phyloP scores from a whole-genome alignment of 64 coral and sea anemone species.

The Platygyra sinensis region DNA sequence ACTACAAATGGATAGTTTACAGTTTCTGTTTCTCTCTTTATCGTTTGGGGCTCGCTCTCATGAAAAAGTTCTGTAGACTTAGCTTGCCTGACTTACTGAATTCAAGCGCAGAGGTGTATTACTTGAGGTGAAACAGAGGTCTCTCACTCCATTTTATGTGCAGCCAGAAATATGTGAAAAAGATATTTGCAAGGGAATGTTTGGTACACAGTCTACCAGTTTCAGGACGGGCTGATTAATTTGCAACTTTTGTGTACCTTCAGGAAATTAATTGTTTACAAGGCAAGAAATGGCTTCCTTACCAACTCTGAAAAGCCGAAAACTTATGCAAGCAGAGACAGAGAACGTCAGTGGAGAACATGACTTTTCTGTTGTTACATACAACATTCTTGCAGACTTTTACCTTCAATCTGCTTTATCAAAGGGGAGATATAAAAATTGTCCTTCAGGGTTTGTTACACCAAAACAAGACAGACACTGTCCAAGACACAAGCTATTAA shows the following conservation, averaged over 20 bases:
- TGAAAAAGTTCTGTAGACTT: too few species aligned
- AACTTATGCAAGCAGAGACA: not conserved
- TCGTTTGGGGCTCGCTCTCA: too few species aligned
- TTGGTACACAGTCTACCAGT: too few species aligned
- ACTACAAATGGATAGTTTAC: too few species aligned
- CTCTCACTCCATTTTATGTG: too few species aligned
- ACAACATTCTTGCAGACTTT: slow-evolving; percentile 30
- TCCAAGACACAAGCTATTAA: slow-evolving; percentile 1
- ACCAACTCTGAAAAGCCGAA: not conserved
- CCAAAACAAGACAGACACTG: not conserved
- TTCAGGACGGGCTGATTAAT: too few species aligned
- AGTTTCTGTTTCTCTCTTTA: too few species aligned
- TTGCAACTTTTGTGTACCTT: not conserved
- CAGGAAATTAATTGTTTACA: not conserved
- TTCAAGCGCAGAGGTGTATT: too few species aligned
- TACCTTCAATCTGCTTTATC: not conserved
- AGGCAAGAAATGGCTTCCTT: not conserved
- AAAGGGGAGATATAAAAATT: not conserved
- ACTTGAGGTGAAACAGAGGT: too few species aligned
- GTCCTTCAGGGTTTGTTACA: not conserved
- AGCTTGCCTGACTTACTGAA: too few species aligned
- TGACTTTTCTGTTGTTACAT: slow-evolving; percentile 6
- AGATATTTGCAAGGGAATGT: too few species aligned
- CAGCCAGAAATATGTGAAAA: too few species aligned
- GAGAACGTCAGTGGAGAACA: not conserved